phyloP scores from a whole-genome alignment of 1,140 invertebrate species.

The Trichogramma pretiosum region DNA sequence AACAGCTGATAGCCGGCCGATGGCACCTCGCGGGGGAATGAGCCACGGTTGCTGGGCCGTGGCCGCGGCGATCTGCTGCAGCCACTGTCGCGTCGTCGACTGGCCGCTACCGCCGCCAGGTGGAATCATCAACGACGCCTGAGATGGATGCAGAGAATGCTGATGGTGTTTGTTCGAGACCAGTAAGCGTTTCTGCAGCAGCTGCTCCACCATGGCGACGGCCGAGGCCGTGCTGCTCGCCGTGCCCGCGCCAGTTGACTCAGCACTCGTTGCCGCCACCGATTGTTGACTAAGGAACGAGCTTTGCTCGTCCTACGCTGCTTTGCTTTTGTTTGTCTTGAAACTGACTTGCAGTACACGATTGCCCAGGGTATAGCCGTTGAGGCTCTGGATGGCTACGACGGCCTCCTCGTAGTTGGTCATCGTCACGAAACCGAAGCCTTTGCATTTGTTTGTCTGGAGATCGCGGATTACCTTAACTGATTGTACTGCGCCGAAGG shows the following conservation, averaged over 20 bases:
- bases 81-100: background rate
- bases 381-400: constrained; percentile 93
- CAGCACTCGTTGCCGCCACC: constrained; percentile 9
- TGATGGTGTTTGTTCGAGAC: background rate
- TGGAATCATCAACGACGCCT: too few species aligned
- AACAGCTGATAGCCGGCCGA: background rate
- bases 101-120: background rate
- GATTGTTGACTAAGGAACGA: constrained; percentile 17
- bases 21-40: background rate
- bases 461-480: constrained; percentile 96
- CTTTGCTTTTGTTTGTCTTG: constrained; percentile 90
- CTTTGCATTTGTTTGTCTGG: constrained; percentile 98
- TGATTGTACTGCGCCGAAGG: constrained; percentile 96
- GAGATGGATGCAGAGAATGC: background rate
- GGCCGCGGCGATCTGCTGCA: background rate
- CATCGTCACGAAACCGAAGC: constrained; percentile 99
- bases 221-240: constrained; percentile 12
- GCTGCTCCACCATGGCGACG: constrained; percentile 9
- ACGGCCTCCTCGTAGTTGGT: constrained; percentile 98
- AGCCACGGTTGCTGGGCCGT: background rate
- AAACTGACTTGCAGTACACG: constrained; percentile 97
- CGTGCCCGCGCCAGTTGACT: constrained; percentile 15
- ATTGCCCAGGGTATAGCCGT: constrained; percentile 95
- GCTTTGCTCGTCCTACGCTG: constrained; percentile 56
- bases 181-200: background rate